Evolutionary conservation across 2,797 vertebrate species (phyloP).

Genomic region (Selene dorsalis): DNA sequence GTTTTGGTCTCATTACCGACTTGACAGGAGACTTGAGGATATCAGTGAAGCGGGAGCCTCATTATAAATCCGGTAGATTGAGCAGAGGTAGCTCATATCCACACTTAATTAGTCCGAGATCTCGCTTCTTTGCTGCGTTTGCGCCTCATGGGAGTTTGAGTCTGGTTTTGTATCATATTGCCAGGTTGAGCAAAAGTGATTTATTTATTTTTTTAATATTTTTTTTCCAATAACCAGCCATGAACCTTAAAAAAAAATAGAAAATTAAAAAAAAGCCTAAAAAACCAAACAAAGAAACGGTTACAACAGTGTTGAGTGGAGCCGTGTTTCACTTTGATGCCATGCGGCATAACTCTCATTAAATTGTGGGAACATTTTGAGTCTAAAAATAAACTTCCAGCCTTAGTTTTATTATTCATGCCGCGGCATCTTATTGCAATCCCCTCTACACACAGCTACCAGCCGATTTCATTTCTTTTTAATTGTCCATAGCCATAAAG

Average conservation of each 20-base stretch:
- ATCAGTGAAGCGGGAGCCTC: constrained; percentile 45
- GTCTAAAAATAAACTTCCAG: constrained; percentile 68
- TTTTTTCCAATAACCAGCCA: constrained; percentile 26
- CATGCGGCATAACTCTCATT: constrained; percentile 51
- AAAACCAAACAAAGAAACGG: background rate
- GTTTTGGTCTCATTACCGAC: constrained; percentile 59
- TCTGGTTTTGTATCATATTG: constrained; percentile 31
- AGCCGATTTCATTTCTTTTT: constrained; percentile 66
- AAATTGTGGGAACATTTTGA: constrained; percentile 54
- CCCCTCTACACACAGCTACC: constrained; percentile 57
- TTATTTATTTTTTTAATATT: constrained; percentile 20
- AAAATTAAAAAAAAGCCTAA: too few relatives aligned
- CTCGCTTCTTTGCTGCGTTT: constrained; percentile 31
- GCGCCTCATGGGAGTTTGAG: constrained; percentile 37
- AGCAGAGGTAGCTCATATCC: constrained; percentile 43
- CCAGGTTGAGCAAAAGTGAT: constrained; percentile 42
- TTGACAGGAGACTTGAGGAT: constrained; percentile 53
- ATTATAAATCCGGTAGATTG: constrained; percentile 56
- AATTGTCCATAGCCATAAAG: constrained; percentile 63
- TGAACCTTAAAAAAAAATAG: constrained; percentile 2
- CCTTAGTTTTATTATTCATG: constrained; percentile 66
- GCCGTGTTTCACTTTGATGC: constrained; percentile 44
- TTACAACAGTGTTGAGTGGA: constrained; percentile 6
- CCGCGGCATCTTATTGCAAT: constrained; percentile 57
- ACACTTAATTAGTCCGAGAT: constrained; percentile 50